A percentile compares a stretch with the other conserved stretches of the same genome.
Evolutionary conservation across 2,113 vertebrate species (phyloP).

Genomic region (Mustela lutreola): DNA sequence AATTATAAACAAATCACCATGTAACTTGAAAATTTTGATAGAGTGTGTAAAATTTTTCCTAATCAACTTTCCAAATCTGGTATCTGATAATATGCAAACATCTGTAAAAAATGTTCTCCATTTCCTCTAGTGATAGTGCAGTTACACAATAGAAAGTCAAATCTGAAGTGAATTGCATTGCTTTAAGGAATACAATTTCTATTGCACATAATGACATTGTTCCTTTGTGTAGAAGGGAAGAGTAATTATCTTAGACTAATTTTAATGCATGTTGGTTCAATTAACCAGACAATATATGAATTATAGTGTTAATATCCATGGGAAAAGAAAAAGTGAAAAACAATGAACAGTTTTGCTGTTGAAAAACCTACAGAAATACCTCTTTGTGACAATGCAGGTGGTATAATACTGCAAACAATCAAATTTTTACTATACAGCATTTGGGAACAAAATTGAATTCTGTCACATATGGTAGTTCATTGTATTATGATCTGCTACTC

Average conservation of each 20-base stretch:
- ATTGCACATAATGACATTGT: neutral
- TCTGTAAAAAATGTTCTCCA: neutral
- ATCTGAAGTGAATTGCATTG: neutral
- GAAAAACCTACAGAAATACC: constrained; percentile 13
- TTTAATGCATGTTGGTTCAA: constrained; percentile 10
- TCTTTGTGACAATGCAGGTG: constrained; percentile 45
- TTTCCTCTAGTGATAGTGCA: neutral
- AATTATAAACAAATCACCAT: neutral
- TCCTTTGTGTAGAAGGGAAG: neutral
- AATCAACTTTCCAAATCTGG: neutral
- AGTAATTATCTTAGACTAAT: constrained; percentile 40
- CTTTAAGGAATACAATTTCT: neutral
- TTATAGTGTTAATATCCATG: neutral
- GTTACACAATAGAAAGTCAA: constrained; percentile 5
- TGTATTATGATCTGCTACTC: constrained; percentile 52
- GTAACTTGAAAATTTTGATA: neutral
- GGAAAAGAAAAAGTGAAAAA: neutral
- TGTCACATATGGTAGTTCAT: constrained; percentile 72
- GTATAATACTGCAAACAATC: neutral
- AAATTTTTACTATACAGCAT: constrained; percentile 61
- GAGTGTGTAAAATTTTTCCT: neutral
- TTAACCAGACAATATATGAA: constrained; percentile 5
- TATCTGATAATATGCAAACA: neutral
- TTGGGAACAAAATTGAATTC: constrained; percentile 64
- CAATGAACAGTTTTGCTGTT: neutral